Base-by-base conservation (phyloP, 2,113 vertebrate species). In the Pimephales promelas region DNA sequence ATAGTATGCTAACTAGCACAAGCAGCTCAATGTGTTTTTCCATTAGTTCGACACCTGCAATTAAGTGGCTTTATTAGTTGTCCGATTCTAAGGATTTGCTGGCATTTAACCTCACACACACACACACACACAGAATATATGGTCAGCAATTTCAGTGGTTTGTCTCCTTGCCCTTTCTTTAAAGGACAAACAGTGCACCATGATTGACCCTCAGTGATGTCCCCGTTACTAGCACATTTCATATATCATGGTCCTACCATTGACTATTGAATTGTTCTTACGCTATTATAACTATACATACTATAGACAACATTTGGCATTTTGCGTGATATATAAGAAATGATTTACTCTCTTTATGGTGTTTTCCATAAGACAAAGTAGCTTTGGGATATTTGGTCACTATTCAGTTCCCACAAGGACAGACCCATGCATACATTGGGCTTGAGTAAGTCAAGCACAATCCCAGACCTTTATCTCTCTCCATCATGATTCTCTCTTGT, bases 91-190 rank as follows among this genome's bases (percentile, higher is more conserved):
- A 61, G 43, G 74, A 68, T 28, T 56, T 81, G 81, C 57, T 86
- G 49, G 83, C 73, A 83, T 75, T 77, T 59, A 80, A 34, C 90
- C 85, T 68, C 52, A 76, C 36, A 62, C 64, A 73, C n/a, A 73
- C 49, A 82, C 52, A 76, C 36, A 62, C 64, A 73, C n/a, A 73
- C 49, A 82, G 68, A 64, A 81, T 70, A 89, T 88, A 85, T 86
- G 16, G 34, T 66, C 88, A 81, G 91, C 89, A 89, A 86, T 89
- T 84, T 88, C 18, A 84, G 66, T 88, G 86, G 79, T 75, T 86
- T 75, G 40, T 84, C 85, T 85, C 87, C 6, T 78, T 57, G 74
- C 47, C 83, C 85, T 88, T 92, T 81, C 75, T 78, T 78, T 79
- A 86, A 86, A 90, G 86, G 86, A 90, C 88, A 87, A 40, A 54